These are phyloP conservation scores for Aporophyla nigra DNA, from an alignment of 2,888 invertebrate species.

Conservation along the genomic window DNA sequence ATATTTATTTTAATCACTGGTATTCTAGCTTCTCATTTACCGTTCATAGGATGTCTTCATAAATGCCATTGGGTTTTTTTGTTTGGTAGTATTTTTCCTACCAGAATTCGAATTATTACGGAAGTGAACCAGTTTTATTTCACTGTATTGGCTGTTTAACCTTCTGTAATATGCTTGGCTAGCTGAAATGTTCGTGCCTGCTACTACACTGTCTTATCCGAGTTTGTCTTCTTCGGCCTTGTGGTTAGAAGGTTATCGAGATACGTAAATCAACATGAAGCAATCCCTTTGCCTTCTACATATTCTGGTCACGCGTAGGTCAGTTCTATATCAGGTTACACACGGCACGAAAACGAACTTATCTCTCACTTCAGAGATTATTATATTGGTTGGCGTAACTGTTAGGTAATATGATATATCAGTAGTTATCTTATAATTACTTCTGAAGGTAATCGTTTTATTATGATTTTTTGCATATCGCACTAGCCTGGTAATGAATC, in stretches of 20 bases:
- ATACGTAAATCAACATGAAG: not conserved
- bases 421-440: not conserved
- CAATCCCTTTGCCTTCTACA: not conserved
- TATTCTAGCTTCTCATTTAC: not conserved
- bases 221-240: not conserved
- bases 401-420: not conserved
- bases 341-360: not conserved
- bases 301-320: not conserved
- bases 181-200: not conserved
- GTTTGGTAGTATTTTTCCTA: not conserved
- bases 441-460: not conserved
- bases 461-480: not conserved
- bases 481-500: not conserved
- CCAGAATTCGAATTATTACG: no score
- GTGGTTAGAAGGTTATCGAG: not conserved
- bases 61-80: not conserved
- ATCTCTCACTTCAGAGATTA: not conserved
- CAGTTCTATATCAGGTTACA: not conserved
- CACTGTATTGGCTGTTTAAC: not conserved
- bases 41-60: not conserved
- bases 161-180: no score
- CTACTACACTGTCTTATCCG: no score
- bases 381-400: not conserved
- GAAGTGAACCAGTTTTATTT: not conserved
- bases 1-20: not conserved